phyloP scores from a whole-genome alignment of 2,888 invertebrate genomes.

The Kuschelorhynchus macadamiae region DNA sequence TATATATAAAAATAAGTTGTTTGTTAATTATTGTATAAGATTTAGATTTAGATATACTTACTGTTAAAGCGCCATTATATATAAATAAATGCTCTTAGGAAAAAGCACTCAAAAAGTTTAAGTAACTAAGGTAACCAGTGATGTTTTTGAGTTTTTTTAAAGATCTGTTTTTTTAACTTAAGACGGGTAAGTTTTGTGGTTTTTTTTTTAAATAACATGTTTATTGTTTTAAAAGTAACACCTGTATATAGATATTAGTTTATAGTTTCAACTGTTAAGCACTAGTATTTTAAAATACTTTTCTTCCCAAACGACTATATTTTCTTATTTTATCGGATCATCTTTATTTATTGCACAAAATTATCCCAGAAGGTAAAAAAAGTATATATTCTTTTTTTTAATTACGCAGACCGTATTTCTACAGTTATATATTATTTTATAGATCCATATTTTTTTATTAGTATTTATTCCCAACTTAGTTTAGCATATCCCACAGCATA shows the following conservation, averaged over 20 bases:
- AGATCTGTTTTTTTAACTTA: constrained; percentile 24
- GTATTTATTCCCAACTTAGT: too few species aligned
- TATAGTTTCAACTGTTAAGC: constrained; percentile 36
- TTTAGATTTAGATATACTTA: constrained; percentile 43
- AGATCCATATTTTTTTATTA: too few species aligned
- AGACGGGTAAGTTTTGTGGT: constrained; percentile 37
- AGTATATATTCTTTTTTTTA: constrained; percentile 12
- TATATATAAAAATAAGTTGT: constrained; percentile 59
- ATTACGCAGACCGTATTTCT: too few species aligned
- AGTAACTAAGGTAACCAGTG: constrained; percentile 23
- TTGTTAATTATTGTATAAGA: constrained; percentile 68
- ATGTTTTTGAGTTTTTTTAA: constrained; percentile 23
- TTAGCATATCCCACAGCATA: too few species aligned
- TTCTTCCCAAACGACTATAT: too few species aligned
- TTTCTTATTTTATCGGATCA: constrained; percentile 9
- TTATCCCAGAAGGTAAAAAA: constrained; percentile 16
- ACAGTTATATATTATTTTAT: too few species aligned
- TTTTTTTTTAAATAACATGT: constrained; percentile 31
- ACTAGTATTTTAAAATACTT: neutral
- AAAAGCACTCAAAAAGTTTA: constrained; percentile 13
- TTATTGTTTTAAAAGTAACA: constrained; percentile 33
- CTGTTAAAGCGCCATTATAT: constrained; percentile 46
- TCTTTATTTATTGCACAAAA: constrained; percentile 18
- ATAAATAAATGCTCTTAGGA: constrained; percentile 20
- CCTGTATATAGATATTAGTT: constrained; percentile 40